A percentile compares a stretch with the other conserved stretches of the same genome.
Evolutionary conservation across 2,888 invertebrate genomes (phyloP).

Genomic region (Drosophila vallismaia): DNA sequence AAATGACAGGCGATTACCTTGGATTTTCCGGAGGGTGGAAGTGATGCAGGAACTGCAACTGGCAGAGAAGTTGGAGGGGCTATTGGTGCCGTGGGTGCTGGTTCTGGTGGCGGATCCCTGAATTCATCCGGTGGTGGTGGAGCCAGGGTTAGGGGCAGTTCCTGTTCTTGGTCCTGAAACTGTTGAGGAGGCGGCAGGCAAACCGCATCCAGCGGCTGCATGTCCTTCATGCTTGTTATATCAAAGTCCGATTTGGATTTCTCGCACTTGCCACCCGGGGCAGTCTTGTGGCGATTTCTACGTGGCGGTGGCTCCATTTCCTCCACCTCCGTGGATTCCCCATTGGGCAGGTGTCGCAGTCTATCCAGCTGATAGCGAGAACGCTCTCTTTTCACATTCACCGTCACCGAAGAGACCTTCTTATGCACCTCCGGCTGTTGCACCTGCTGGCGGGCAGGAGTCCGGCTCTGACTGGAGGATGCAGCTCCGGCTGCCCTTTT

Average conservation of each 20-base stretch:
- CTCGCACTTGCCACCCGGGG: slow-evolving; percentile 62
- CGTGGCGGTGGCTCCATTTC: slow-evolving; percentile 74
- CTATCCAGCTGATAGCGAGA: slow-evolving; percentile 70
- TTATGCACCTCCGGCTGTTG: slow-evolving; percentile 70
- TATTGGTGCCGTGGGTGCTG: slow-evolving; percentile 29
- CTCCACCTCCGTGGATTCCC: slow-evolving; percentile 80
- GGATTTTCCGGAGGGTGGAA: slow-evolving; percentile 22
- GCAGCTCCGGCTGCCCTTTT: slow-evolving; percentile 57
- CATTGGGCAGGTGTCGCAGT: slow-evolving; percentile 68
- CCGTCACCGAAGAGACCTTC: slow-evolving; percentile 80
- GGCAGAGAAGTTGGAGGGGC: slow-evolving; percentile 10
- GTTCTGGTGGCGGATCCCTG: slow-evolving; percentile 85
- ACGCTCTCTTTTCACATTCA: slow-evolving; percentile 79
- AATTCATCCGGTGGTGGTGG: slow-evolving; percentile 89
- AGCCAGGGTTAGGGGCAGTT: slow-evolving; percentile 74
- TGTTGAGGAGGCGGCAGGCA: slow-evolving; percentile 91
- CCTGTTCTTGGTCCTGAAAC: slow-evolving; percentile 92
- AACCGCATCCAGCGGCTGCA: slow-evolving; percentile 89
- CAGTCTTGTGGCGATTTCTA: slow-evolving; percentile 61
- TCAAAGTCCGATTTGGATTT: slow-evolving; percentile 87
- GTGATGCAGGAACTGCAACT: slow-evolving; percentile 23
- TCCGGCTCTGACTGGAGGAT: slow-evolving; percentile 57
- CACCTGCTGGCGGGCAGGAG: slow-evolving; percentile 54
- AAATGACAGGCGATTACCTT: slow-evolving; percentile 34
- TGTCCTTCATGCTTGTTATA: slow-evolving; percentile 86